Evolutionary conservation across 2,113 vertebrate species (phyloP), one percentile per base, ranked within the genome.

Genomic region (Ptilorrhoa leucosticta): DNA sequence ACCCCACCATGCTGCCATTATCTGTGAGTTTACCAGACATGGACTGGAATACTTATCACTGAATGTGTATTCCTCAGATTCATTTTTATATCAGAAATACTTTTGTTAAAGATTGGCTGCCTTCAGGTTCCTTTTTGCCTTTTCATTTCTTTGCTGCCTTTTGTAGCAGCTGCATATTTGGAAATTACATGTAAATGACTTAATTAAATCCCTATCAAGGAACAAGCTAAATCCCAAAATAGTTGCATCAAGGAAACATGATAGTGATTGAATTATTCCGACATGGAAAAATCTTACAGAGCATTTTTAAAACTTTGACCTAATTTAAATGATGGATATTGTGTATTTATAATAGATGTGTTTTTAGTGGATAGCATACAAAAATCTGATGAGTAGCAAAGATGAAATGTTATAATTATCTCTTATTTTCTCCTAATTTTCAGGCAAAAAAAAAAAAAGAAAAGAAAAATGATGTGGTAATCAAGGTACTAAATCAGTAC

Each of bases 21-120:
- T 98, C 98, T 86, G 96, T 56, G 96, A 97, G 98, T 98, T 98
- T 98, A 96, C 98, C 97, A 98, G 98, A 84, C 98, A 96, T 99
- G 98, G 98, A 94, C 97, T 92, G 89, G 98, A 98, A 99, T 99
- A 99, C 98, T 98, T 98, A 99, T 98, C 94, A 66, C 86, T 39
- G 76, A 75, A 96, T 75, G 89, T 51, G 77, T 80, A 90, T 89
- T 94, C 95, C 78, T 37, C 15, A 35, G 87, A 53, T 83, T 88
- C 66, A 58, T 83, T 81, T 95, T 81, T 68, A 91, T 89, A 92
- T 80, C 64, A 54, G 91, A 86, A 91, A 63, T 86, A 40, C 73
- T 87, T 92, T 56, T 89, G 75, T 61, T 66, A 57, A 82, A 95
- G 83, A 33, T 50, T 1, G 7, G 23, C 45, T 69, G 47, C 54